Percentiles rank a stretch among this genome's conserved stretches.
Conservation (phyloP, 2,113 vertebrate genomes). For the Mastomys coucha region DNA sequence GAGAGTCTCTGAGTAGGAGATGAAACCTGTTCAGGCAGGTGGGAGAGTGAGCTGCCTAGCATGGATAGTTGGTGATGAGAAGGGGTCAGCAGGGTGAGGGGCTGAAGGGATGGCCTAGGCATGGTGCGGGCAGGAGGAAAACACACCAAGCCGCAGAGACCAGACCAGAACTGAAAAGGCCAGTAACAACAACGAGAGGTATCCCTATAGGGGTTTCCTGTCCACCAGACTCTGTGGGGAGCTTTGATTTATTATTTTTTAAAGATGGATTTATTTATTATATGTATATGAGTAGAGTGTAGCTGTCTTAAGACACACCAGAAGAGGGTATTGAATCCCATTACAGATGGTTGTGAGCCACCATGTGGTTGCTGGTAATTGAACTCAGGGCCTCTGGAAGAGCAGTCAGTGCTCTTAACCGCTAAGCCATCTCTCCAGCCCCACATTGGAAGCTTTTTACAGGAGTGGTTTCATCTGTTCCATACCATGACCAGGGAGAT, state of each 20-base stretch:
- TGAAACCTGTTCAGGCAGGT: neutral
- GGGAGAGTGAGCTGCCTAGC: neutral
- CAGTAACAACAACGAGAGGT: neutral
- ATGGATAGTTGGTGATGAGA: neutral
- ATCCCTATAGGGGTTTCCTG: neutral
- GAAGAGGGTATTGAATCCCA: too few species aligned
- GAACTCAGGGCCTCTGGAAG: too few species aligned
- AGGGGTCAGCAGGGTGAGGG: neutral
- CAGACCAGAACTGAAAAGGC: neutral
- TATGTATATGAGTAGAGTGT: too few species aligned
- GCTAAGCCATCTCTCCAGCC: too few species aligned
- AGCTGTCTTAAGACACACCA: too few species aligned
- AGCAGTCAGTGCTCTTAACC: too few species aligned
- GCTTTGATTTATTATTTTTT: neutral
- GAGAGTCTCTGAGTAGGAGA: neutral
- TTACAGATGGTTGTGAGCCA: too few species aligned
- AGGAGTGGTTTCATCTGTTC: neutral
- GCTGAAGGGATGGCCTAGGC: neutral
- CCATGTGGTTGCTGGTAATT: too few species aligned
- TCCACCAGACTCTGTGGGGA: neutral
- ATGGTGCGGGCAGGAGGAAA: neutral
- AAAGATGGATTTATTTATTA: too few species aligned
- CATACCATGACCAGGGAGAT: neutral
- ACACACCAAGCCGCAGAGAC: too few species aligned
- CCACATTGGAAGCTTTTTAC: neutral